Percentiles rank a stretch among this genome's conserved stretches.
These are phyloP conservation scores for Carlito syrichta DNA, from an alignment of 2,113 vertebrate genomes.

Conservation along the genomic window DNA sequence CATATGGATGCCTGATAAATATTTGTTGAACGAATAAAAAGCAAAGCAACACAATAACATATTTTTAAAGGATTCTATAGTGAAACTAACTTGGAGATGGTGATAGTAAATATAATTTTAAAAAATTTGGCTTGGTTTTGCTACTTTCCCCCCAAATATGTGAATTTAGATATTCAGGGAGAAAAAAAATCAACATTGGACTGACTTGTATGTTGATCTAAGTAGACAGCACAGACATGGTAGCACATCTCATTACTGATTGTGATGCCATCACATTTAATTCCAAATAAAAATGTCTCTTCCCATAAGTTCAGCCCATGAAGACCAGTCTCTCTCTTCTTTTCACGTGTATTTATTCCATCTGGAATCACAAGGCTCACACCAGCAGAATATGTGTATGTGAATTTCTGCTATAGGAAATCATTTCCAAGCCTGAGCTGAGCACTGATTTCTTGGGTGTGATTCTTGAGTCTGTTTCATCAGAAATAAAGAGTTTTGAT, in stretches of 20 bases:
- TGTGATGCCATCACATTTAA: not conserved
- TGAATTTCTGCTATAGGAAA: constrained; percentile 4
- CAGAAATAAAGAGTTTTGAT: constrained; percentile 50
- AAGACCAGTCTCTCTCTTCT: not conserved
- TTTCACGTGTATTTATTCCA: not conserved
- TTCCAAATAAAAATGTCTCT: not conserved
- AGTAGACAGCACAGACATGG: not conserved
- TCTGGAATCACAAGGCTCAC: not conserved
- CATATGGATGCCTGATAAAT: not conserved
- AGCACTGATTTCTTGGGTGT: not conserved
- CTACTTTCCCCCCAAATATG: not conserved
- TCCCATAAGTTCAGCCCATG: not conserved
- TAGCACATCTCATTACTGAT: not conserved
- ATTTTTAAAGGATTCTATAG: not conserved
- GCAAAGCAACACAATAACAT: not conserved
- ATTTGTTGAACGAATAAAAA: not conserved
- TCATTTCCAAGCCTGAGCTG: not conserved
- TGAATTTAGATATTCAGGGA: not conserved
- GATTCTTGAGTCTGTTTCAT: constrained; percentile 37
- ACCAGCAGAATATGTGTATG: not conserved
- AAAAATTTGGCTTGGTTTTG: not conserved
- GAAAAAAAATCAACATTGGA: not conserved
- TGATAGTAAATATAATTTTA: not conserved
- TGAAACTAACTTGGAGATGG: not conserved
- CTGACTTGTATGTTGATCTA: not conserved